A percentile compares a stretch with the other conserved stretches of the same genome.
Conservation (phyloP, 2,113 vertebrate genomes). For the Desmodus rotundus region DNA sequence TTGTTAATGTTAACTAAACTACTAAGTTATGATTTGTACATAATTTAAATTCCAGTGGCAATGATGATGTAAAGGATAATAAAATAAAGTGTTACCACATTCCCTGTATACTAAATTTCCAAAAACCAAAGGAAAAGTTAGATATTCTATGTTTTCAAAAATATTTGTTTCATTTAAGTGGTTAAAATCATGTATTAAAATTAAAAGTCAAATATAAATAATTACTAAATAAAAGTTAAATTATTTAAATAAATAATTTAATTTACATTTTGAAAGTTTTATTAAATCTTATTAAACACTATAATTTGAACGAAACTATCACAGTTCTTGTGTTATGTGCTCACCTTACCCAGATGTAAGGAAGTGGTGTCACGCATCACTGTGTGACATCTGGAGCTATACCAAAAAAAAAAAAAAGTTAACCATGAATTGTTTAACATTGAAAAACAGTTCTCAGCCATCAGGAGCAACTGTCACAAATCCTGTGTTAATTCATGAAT, state of each 20-base stretch:
- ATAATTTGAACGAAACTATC: neutral
- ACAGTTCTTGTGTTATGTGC: neutral
- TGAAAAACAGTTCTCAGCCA: neutral
- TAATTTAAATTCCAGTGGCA: neutral
- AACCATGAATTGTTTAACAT: neutral
- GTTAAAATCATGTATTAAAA: neutral
- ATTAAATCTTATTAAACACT: neutral
- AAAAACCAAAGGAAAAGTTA: neutral
- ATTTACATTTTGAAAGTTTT: neutral
- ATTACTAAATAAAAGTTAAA: neutral
- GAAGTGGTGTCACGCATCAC: neutral
- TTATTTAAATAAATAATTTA: neutral
- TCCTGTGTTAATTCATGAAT: neutral
- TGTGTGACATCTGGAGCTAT: neutral
- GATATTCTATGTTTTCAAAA: neutral
- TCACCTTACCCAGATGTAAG: neutral
- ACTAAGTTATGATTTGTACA: neutral
- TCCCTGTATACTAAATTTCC: neutral
- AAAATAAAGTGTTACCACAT: neutral
- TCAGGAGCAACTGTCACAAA: neutral
- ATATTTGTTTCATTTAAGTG: neutral
- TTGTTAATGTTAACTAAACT: neutral
- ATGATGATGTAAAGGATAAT: neutral
- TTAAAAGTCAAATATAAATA: neutral
- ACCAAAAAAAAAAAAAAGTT: neutral